Conservation (phyloP, 2,113 vertebrate species). For the Sprattus sprattus region DNA sequence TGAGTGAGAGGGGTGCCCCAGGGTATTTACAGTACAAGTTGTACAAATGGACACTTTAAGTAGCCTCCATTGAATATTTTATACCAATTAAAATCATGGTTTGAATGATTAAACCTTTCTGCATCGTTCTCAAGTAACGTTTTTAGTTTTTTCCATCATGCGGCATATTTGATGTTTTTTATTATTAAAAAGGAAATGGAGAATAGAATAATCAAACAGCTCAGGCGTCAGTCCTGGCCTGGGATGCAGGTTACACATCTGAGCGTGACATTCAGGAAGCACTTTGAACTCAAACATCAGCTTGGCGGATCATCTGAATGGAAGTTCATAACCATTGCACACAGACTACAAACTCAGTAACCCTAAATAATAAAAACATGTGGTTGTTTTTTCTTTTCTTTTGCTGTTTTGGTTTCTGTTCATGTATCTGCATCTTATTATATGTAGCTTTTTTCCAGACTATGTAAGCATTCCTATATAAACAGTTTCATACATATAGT, state of each 20-base stretch:
- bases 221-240: constrained; percentile 57
- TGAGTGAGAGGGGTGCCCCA: background rate
- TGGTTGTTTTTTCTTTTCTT: constrained; percentile 24
- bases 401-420: constrained; percentile 51
- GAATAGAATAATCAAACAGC: constrained; percentile 61
- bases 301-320: constrained; percentile 30
- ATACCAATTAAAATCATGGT: background rate
- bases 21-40: background rate
- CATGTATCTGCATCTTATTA: constrained; percentile 46
- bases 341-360: constrained; percentile 17
- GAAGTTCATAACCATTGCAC: constrained; percentile 23
- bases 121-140: background rate
- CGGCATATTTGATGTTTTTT: constrained; percentile 71
- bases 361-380: constrained; percentile 46
- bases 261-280: constrained; percentile 30
- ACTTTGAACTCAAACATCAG: background rate
- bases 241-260: constrained; percentile 39
- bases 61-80: background rate
- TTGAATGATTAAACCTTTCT: background rate
- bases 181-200: constrained; percentile 41
- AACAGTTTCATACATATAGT: constrained; percentile 52
- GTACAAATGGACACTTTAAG: background rate
- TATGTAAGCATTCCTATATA: constrained; percentile 56
- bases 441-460: constrained; percentile 49
- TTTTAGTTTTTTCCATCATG: constrained; percentile 46